phyloP scores from a whole-genome alignment of 1,140 invertebrate genomes.

The Aphis gossypii region DNA sequence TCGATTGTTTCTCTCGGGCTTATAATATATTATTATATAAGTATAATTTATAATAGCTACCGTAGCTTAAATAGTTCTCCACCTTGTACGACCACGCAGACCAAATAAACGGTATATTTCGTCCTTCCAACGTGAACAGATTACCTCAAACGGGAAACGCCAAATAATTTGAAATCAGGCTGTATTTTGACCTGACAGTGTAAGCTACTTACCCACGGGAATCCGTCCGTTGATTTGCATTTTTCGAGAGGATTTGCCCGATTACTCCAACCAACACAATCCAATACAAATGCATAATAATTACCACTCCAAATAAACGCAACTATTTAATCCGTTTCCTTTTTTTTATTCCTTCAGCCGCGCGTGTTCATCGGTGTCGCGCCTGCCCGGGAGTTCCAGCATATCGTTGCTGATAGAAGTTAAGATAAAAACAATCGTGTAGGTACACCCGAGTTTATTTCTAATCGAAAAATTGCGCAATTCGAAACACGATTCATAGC shows the following conservation, averaged over 20 bases:
- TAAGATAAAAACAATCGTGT: not conserved
- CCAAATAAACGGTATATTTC: not conserved
- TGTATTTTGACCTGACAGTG: not conserved
- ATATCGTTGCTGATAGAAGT: not conserved
- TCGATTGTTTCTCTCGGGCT: not conserved
- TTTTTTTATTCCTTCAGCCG: no score
- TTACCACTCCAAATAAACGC: not conserved
- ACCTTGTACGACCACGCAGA: not conserved
- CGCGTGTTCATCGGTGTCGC: no score
- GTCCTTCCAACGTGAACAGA: not conserved
- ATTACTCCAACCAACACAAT: not conserved
- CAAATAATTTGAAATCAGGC: not conserved
- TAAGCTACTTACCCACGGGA: not conserved
- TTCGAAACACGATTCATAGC: not conserved
- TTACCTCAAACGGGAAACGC: not conserved
- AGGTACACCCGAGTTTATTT: not conserved
- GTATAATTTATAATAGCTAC: not conserved
- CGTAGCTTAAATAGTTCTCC: not conserved
- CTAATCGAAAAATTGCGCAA: not conserved
- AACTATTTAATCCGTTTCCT: not conserved
- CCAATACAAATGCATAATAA: not conserved
- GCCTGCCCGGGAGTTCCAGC: not conserved
- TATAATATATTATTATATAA: not conserved
- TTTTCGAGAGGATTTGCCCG: not conserved
- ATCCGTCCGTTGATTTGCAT: not conserved